Evolutionary conservation across 35 echinoderm and acorn worm species (phyloP).

Genomic region (Heliocidaris tuberculata): DNA sequence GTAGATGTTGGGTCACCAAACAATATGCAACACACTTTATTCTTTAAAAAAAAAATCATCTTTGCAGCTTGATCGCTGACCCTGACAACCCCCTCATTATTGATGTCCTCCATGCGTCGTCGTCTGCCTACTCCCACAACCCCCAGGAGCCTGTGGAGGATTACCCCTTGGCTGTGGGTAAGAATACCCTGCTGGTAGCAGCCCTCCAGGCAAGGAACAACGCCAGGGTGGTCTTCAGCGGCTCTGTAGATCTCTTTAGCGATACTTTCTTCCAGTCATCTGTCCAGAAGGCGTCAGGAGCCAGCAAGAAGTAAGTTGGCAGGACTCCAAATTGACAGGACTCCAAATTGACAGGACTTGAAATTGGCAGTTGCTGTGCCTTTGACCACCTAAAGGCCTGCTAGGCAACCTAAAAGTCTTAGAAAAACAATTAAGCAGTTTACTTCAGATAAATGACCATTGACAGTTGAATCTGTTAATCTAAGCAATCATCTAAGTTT

Average conservation of each 20-base stretch:
- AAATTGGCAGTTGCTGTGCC: too few relatives aligned
- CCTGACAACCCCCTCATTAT: slow-evolving; percentile 87
- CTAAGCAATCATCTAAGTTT: too few relatives aligned
- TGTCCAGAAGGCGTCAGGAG: slow-evolving; percentile 75
- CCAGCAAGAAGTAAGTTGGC: slow-evolving; percentile 73
- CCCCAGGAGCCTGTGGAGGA: slow-evolving; percentile 75
- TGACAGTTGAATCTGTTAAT: too few relatives aligned
- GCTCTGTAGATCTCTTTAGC: slow-evolving; percentile 94
- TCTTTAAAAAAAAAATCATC: not conserved
- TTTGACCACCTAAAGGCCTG: too few relatives aligned
- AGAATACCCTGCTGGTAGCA: slow-evolving; percentile 85
- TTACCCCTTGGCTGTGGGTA: slow-evolving; percentile 90
- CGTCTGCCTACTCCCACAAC: slow-evolving; percentile 86
- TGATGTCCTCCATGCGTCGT: slow-evolving; percentile 81
- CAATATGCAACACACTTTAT: too few relatives aligned
- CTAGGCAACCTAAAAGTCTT: too few relatives aligned
- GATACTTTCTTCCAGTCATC: slow-evolving; percentile 87
- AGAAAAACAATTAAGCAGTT: too few relatives aligned
- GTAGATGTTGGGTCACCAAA: too few relatives aligned
- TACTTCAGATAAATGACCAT: too few relatives aligned
- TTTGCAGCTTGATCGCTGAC: slow-evolving; percentile 81
- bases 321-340: too few relatives aligned
- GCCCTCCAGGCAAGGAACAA: slow-evolving; percentile 96
- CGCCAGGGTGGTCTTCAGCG: slow-evolving; percentile 89
- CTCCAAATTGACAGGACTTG: too few relatives aligned